Percentiles rank a stretch among this genome's conserved stretches.
These are phyloP conservation scores for Apoderus coryli DNA, from an alignment of 2,888 invertebrate genomes.

Conservation along the genomic window DNA sequence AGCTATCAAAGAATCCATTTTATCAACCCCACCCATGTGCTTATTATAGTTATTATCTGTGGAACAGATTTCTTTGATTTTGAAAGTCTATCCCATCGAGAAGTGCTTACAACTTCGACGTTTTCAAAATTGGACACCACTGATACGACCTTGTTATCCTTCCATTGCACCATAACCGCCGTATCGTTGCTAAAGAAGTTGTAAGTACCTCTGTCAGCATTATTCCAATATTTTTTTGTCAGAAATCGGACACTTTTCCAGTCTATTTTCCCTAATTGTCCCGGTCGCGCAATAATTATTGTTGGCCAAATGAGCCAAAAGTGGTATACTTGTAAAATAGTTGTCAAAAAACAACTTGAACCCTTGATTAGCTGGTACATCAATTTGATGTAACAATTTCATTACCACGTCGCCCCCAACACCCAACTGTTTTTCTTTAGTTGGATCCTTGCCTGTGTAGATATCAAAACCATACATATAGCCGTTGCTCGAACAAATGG, in stretches of 20 bases:
- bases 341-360: too few species aligned
- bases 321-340: conserved; percentile 4
- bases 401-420: too few species aligned
- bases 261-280: conserved; percentile 1
- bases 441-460: too few species aligned
- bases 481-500: too few species aligned
- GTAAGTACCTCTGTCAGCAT: background rate
- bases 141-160: background rate
- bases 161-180: conserved; percentile 2
- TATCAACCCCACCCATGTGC: conserved; percentile 7
- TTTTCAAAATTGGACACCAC: conserved; percentile 5
- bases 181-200: conserved; percentile 1
- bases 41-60: too few species aligned
- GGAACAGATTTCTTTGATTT: too few species aligned
- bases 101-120: too few species aligned
- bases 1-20: conserved; percentile 4
- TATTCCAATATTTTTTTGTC: conserved; percentile 3
- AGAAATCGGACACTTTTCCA: background rate
- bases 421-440: too few species aligned
- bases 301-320: background rate
- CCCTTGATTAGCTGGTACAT: too few species aligned
- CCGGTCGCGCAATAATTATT: background rate
- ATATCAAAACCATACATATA: too few species aligned
- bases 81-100: too few species aligned
- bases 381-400: too few species aligned